Evolutionary conservation across 2,113 vertebrate species (phyloP), one percentile per base, ranked within the genome.

Genomic region (Ptyas mucosa): DNA sequence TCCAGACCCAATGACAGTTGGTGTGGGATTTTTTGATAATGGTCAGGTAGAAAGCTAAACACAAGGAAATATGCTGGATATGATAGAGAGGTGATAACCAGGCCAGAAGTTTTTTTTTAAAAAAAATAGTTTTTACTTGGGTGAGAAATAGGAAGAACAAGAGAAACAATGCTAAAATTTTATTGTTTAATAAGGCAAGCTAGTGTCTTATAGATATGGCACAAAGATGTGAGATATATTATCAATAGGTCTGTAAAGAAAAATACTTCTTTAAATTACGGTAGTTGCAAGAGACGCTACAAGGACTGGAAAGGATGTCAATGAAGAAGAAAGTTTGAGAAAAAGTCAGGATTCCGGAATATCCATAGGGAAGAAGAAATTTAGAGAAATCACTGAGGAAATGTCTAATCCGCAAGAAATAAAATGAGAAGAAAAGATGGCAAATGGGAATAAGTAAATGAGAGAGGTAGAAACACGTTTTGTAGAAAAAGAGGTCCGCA

Each of bases 1-100:
- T 86, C 24, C 75, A 91, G 51, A 88, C 8, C 52, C 21, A 15
- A 5, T 18, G 24, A 57, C 23, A 86, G 53, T 54, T 46, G 15
- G 4, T 81, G 39, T 91, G n/a, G 23, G 64, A 53, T 90, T 52
- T 1, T 24, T 64, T 92, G 64, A 9, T 52, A 24, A 69, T 69
- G 10, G 81, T n/a, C 58, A 92, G 86, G 89, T 55, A 61, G 29
- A 91, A 43, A 58, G 46, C 3, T 57, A 20, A 46, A 91, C 64
- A 86, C 12, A 18, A 58, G 88, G 93, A 95, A 21, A 89, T 90
- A 95, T 61, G 34, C 53, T 91, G 89, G 89, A 89, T 49, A 49
- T 15, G 39, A 86, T 90, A 89, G 75, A 23, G 93, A 90, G 88
- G 24, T 85, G 52, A 5, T 57, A 75, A 94, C 52, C 12, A 89